Conservation (phyloP, 2,113 vertebrate species). For the Macrotus californicus region DNA sequence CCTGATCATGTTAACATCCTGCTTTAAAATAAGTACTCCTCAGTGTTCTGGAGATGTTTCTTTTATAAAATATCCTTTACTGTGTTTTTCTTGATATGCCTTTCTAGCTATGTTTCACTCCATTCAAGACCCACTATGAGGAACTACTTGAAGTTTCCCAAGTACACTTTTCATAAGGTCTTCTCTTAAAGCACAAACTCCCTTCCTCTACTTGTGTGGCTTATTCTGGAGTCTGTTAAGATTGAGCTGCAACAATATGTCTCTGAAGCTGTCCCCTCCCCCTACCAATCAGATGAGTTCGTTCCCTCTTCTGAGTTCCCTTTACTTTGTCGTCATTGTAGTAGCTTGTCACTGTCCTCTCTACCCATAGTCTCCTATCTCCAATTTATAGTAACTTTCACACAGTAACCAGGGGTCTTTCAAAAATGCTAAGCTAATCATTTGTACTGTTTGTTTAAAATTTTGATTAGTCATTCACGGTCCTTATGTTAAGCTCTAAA, state of each 20-base stretch:
- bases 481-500: constrained; percentile 39
- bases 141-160: background rate
- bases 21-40: background rate
- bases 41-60: background rate
- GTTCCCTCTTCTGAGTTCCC: background rate
- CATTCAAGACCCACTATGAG: background rate
- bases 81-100: background rate
- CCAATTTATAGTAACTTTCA: background rate
- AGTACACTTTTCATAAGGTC: background rate
- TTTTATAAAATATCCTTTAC: constrained; percentile 7
- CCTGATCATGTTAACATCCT: background rate
- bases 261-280: background rate
- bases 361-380: background rate
- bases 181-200: background rate
- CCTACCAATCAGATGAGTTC: background rate
- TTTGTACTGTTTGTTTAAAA: background rate
- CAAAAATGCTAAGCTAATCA: background rate
- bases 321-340: background rate
- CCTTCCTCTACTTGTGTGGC: background rate
- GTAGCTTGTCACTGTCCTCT: background rate
- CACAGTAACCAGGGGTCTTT: background rate
- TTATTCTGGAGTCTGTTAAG: background rate
- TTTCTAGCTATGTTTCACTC: background rate
- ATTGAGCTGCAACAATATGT: background rate
- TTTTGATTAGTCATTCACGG: background rate